Evolutionary conservation across 2,797 vertebrate species (phyloP).

Genomic region (Darevskia mixta): DNA sequence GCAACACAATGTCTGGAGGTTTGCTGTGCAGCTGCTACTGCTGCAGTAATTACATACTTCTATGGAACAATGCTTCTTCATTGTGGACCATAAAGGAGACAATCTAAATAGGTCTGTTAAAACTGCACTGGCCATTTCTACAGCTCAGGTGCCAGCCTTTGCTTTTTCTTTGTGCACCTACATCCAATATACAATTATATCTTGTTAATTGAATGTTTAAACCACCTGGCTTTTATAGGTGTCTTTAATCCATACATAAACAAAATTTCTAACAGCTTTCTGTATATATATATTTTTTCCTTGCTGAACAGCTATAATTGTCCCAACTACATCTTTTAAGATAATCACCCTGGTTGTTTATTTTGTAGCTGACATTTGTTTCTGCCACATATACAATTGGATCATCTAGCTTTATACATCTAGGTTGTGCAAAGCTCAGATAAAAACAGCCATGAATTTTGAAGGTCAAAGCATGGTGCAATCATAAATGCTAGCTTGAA

Average conservation of each 20-base stretch:
- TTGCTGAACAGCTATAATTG: neutral
- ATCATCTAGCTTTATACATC: neutral
- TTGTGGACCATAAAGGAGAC: neutral
- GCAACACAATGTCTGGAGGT: constrained; percentile 41
- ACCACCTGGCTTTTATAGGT: constrained; percentile 34
- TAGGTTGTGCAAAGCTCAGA: neutral
- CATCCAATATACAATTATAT: constrained; percentile 40
- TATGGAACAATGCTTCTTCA: constrained; percentile 43
- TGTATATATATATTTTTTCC: neutral
- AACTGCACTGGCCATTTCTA: constrained; percentile 27
- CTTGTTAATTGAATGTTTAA: constrained; percentile 57
- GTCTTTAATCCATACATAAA: constrained; percentile 14
- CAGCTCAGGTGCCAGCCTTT: constrained; percentile 42
- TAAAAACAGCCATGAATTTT: neutral
- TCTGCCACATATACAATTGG: neutral
- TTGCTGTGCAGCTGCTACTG: constrained; percentile 57
- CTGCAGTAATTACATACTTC: constrained; percentile 61
- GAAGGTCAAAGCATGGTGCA: neutral
- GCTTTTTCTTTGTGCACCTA: constrained; percentile 43
- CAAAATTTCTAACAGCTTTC: constrained; percentile 9
- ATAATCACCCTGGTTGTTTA: neutral
- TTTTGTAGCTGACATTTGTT: neutral
- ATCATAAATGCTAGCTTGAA: constrained; percentile 26
- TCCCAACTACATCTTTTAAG: constrained; percentile 24
- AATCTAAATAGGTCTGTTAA: constrained; percentile 46